These are phyloP conservation scores for Dasypus novemcinctus DNA, from an alignment of 2,113 vertebrate species.

Conservation along the genomic window DNA sequence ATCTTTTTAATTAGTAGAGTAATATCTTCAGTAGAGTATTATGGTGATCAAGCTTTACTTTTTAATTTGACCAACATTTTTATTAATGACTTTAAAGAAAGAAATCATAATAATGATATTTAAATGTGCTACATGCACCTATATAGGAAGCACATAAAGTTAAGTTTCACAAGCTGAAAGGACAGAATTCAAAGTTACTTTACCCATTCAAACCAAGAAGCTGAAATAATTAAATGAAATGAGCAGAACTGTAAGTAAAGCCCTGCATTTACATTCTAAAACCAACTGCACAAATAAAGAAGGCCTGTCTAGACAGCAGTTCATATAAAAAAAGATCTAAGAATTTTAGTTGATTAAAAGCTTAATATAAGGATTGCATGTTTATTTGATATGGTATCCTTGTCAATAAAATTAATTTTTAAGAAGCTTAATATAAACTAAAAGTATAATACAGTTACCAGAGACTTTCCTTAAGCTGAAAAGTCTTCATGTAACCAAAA, in stretches of 20 bases:
- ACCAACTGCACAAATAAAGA: background rate
- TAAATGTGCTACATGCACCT: background rate
- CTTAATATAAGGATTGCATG: background rate
- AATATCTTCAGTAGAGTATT: background rate
- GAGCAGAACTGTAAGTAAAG: background rate
- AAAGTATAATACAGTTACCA: background rate
- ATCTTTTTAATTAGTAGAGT: conserved; percentile 8
- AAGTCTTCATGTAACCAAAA: background rate
- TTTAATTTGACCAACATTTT: background rate
- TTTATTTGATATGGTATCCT: too few species aligned
- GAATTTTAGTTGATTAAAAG: conserved; percentile 11
- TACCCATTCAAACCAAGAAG: background rate
- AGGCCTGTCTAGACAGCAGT: background rate
- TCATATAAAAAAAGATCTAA: background rate
- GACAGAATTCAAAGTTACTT: conserved; percentile 9
- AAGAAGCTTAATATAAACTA: conserved; percentile 6
- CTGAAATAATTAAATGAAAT: background rate
- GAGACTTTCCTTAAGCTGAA: background rate
- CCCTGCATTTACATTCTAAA: background rate
- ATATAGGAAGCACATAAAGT: background rate
- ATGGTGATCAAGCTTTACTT: background rate
- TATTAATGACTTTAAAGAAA: conserved; percentile 44
- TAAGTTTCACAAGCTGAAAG: background rate
- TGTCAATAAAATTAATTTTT: too few species aligned
- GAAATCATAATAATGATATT: background rate